Evolutionary conservation across 2,797 vertebrate genomes (phyloP), one percentile per base, ranked within the genome.

Genomic region (Cossypha heuglini): DNA sequence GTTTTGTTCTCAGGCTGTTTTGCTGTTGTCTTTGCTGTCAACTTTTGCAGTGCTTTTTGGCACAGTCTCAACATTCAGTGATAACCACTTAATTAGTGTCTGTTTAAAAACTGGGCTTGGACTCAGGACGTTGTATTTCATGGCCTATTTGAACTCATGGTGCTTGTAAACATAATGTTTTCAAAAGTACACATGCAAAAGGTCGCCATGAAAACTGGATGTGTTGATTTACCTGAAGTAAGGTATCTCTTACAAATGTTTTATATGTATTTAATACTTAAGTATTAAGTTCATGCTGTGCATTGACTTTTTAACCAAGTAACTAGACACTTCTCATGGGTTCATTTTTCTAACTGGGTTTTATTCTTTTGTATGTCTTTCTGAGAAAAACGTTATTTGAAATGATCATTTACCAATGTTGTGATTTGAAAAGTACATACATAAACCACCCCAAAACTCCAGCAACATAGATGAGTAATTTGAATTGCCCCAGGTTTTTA

Each of bases 401-500:
- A 84, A 49, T 68, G 11, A 78, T 52, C 16, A n/a, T 80, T 90
- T 89, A 89, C 25, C 54, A 90, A 40, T 79, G 54, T 94, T 95
- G 63, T 43, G 54, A 66, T 78, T 75, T 22, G 21, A 82, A 67
- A 64, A 72, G 10, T 69, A 9, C 79, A 14, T 33, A 21, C 28
- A 86, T 80, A 91, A 71, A 20, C 5, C 0, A 4, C 5, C 8
- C 17, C 31, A 28, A 59, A 80, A 15, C 95, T 88, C 35, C 64
- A 87, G 12, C 16, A 69, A 31, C 57, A n/a, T 68, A 92, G 79
- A 86, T 95, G 21, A 87, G 8, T 72, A 96, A 97, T 97, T 97
- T 92, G 88, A 97, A 90, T 95, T 93, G 84, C 87, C 74, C 93
- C 69, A 82, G 91, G 42, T 93, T 95, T 97, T 96, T 96, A 75